phyloP scores from a whole-genome alignment of 2,797 vertebrate species.

The Alauda arvensis region DNA sequence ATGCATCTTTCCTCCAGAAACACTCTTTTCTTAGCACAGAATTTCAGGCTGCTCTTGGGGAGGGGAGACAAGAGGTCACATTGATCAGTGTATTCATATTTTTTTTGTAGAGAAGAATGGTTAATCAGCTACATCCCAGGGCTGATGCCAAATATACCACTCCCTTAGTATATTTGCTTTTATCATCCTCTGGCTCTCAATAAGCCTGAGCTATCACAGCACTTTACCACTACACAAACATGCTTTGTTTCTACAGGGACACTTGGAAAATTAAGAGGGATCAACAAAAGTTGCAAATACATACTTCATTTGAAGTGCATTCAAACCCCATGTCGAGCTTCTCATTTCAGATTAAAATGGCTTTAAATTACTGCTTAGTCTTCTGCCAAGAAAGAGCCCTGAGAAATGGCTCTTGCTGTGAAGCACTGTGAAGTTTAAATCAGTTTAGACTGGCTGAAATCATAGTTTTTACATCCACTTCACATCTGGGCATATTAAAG shows the following conservation, averaged over 20 bases:
- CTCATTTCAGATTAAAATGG: conserved; percentile 59
- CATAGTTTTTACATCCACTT: background rate
- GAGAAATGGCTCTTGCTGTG: conserved; percentile 40
- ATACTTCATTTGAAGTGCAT: conserved; percentile 27
- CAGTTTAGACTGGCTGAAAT: conserved; percentile 24
- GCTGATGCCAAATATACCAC: background rate
- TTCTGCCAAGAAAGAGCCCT: conserved; percentile 24
- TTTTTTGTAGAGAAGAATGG: background rate
- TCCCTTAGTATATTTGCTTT: background rate
- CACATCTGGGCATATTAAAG: conserved; percentile 22
- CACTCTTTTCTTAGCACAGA: background rate
- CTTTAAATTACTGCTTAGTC: conserved; percentile 48
- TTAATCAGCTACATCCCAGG: background rate
- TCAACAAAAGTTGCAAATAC: conserved; percentile 47
- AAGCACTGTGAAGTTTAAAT: conserved; percentile 17
- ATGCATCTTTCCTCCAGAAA: background rate
- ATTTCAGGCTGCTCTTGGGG: background rate
- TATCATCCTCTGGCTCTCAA: background rate
- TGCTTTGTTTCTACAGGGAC: background rate
- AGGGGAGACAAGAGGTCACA: background rate
- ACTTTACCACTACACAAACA: conserved; percentile 1
- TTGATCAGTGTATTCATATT: background rate
- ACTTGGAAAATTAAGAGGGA: conserved; percentile 17
- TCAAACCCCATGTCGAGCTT: conserved; percentile 47
- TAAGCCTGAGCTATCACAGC: background rate